phyloP scores from a whole-genome alignment of 2,888 invertebrate genomes.

The Philereme vetulata region DNA sequence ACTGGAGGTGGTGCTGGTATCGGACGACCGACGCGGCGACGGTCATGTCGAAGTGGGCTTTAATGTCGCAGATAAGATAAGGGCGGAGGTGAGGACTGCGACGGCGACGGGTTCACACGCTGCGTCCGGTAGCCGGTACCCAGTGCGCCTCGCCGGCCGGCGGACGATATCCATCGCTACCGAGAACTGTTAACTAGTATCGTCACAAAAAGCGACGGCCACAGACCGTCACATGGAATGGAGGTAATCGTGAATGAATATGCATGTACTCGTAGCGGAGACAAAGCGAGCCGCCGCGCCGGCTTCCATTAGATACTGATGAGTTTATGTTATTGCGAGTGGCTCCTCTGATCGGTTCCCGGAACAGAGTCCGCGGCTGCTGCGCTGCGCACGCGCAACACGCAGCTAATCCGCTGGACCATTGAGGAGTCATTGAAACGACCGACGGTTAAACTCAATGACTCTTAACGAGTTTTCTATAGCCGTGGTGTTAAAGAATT shows the following conservation, averaged over 20 bases:
- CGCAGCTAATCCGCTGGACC: not conserved
- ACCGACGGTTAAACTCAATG: slow-evolving; percentile 6
- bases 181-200: slow-evolving; percentile 1
- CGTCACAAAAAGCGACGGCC: slow-evolving; percentile 12
- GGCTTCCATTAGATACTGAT: slow-evolving; percentile 17
- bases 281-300: slow-evolving; percentile 26
- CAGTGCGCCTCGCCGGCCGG: not conserved
- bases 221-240: slow-evolving; percentile 30
- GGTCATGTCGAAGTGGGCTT: slow-evolving; percentile 51
- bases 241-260: slow-evolving; percentile 29
- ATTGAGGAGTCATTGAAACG: slow-evolving; percentile 3
- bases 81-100: slow-evolving; percentile 40
- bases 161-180: slow-evolving; percentile 27
- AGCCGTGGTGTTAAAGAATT: not conserved
- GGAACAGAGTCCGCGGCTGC: slow-evolving; percentile 28
- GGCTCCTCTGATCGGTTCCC: slow-evolving; percentile 26
- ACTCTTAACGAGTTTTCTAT: slow-evolving; percentile 7
- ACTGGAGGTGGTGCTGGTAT: not conserved
- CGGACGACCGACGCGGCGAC: slow-evolving; percentile 42
- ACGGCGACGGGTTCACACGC: slow-evolving; percentile 39
- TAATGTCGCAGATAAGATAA: slow-evolving; percentile 66
- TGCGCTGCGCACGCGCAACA: slow-evolving; percentile 9
- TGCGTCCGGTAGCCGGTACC: slow-evolving; percentile 30
- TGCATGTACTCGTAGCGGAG: slow-evolving; percentile 16
- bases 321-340: slow-evolving; percentile 23